Evolutionary conservation across 2,888 invertebrate species (phyloP), one percentile per base, ranked within the genome.

Genomic region (Helleia helle): DNA sequence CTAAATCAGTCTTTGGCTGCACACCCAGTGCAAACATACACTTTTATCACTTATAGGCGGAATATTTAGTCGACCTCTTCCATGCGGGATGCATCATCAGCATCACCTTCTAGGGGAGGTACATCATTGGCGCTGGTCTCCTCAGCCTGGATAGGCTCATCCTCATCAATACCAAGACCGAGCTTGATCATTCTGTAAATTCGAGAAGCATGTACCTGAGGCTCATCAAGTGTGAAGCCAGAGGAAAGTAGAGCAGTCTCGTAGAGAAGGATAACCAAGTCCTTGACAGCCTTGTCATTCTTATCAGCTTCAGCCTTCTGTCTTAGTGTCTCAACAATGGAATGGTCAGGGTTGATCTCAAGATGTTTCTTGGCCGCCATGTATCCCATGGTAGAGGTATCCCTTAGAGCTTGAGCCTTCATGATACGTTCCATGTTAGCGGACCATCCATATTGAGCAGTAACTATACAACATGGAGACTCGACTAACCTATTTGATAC

Each of bases 371-470:
- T 99, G 52, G 99, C 98, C 1, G 98, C 95, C 99, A 99, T 99
- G 88, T 99, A 99, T 26, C 99, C 98, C 97, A 99, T 97, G 50
- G 99, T 98, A n/a, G 96, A 94, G 0, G 96, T 93, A 69, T 99
- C 99, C 18, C 98, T 88, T 8, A 99, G 89, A 27, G 99, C 99
- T 75, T 99, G 99, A 0, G 99, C 99, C 81, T 99, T 99, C 99
- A 99, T 99, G 81, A 99, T 99, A 46, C 99, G 91, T 72, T 99
- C 99, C 99, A 99, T 99, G 85, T 99, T 99, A 1, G 99, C 99
- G 0, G 98, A 96, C 99, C 99, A 99, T 36, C 99, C 99, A 64
- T 97, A 99, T 72, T 99, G 98, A 0, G 96, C 95, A 0, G 99
- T 99, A 40, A 99, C 99, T 62, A 99, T 99, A 77, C 99, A 99